Conservation (phyloP, 1,140 invertebrate genomes). For the Latrodectus geometricus region DNA sequence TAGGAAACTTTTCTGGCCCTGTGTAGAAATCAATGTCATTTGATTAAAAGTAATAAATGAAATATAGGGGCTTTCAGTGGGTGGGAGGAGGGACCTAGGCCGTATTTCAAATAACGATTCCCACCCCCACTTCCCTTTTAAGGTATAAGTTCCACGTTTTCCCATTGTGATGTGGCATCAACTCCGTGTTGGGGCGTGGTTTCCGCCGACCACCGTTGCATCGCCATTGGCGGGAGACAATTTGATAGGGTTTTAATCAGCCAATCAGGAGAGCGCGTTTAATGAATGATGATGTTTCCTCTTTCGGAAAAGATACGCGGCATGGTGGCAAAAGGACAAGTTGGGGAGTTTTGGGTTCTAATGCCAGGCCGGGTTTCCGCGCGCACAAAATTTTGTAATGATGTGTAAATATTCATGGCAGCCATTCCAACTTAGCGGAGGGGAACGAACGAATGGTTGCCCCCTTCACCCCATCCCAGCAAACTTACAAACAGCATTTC, state of each 20-base stretch:
- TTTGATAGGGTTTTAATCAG: slow-evolving; percentile 59
- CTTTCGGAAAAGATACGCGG: slow-evolving; percentile 26
- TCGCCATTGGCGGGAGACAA: slow-evolving; percentile 49
- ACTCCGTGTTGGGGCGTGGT: slow-evolving; percentile 23
- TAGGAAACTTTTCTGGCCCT: neutral
- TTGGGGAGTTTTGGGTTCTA: neutral
- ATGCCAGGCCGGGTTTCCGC: neutral
- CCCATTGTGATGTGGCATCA: slow-evolving; percentile 55
- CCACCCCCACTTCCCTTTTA: slow-evolving; percentile 39
- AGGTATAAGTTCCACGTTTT: slow-evolving; percentile 36
- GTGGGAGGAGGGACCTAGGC: slow-evolving; percentile 16
- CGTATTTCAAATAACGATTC: slow-evolving; percentile 46
- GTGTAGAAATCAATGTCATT: slow-evolving; percentile 46
- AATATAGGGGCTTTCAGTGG: slow-evolving; percentile 11
- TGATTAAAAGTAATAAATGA: slow-evolving; percentile 58
- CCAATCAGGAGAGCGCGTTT: slow-evolving; percentile 46
- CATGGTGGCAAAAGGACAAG: neutral
- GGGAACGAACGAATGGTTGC: slow-evolving; percentile 20
- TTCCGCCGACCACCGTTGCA: slow-evolving; percentile 1
- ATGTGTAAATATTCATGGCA: slow-evolving; percentile 59
- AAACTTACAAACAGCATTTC: slow-evolving; percentile 39
- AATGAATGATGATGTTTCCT: slow-evolving; percentile 58
- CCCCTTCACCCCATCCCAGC: neutral
- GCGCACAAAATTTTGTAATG: slow-evolving; percentile 50
- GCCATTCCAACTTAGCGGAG: slow-evolving; percentile 46